These are phyloP conservation scores for Palythoa grandiflora DNA, from an alignment of 92 coral and sea anemone species.

Conservation along the genomic window DNA sequence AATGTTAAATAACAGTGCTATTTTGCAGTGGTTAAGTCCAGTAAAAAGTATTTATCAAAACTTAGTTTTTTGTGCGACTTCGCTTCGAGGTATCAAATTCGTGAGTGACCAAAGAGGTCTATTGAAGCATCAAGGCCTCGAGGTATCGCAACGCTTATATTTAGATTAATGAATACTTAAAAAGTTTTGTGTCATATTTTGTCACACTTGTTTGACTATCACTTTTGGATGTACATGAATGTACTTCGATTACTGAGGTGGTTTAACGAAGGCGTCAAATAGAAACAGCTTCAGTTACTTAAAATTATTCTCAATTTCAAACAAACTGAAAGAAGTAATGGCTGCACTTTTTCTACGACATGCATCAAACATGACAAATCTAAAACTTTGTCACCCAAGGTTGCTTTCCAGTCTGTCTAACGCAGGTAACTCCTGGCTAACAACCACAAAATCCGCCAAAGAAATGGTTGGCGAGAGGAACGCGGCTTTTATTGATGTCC, in stretches of 20 bases:
- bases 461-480: conserved; percentile 12
- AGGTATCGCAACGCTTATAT: too few species aligned
- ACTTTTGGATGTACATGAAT: too few species aligned
- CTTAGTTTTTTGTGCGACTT: too few species aligned
- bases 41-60: too few species aligned
- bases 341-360: background rate
- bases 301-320: background rate
- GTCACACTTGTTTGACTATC: background rate
- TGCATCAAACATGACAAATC: background rate
- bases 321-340: background rate
- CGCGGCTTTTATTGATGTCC: conserved; percentile 21
- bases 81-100: too few species aligned
- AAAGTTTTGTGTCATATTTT: too few species aligned
- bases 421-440: background rate
- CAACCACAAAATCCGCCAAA: background rate
- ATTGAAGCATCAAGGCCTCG: too few species aligned
- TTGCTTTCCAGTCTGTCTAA: background rate
- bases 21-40: too few species aligned
- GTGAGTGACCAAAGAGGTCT: too few species aligned
- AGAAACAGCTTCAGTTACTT: background rate
- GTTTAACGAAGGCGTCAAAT: background rate
- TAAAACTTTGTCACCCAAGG: background rate
- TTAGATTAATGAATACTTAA: too few species aligned
- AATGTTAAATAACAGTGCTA: too few species aligned
- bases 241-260: too few species aligned